A percentile compares a stretch with the other conserved stretches of the same genome.
phyloP scores from a whole-genome alignment of 1,140 invertebrate genomes.

The Platyura marginata region DNA sequence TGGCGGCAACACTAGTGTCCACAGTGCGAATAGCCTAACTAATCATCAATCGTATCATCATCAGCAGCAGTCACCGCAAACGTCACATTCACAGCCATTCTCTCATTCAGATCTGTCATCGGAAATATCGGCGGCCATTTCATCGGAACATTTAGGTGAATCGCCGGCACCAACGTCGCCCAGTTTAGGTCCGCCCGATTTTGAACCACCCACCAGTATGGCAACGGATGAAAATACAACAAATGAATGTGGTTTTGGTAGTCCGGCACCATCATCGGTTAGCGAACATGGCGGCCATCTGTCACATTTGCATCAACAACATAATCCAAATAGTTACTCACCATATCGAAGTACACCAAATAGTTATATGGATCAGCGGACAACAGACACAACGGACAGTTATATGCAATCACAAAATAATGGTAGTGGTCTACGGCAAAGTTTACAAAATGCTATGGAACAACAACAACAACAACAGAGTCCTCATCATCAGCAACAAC shows the following conservation, averaged over 20 bases:
- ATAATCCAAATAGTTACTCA: not conserved
- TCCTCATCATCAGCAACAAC: constrained; percentile 8
- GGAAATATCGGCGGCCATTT: constrained; percentile 59
- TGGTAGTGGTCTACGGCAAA: not conserved
- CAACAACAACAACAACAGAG: constrained; percentile 2
- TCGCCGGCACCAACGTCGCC: constrained; percentile 42
- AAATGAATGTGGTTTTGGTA: constrained; percentile 32
- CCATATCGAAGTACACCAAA: constrained; percentile 8
- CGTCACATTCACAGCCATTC: constrained; percentile 29
- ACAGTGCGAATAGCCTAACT: not conserved
- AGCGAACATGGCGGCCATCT: constrained; percentile 15
- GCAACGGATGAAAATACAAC: constrained; percentile 25
- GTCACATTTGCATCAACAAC: constrained; percentile 2
- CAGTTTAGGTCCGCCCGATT: constrained; percentile 51
- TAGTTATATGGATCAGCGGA: not conserved
- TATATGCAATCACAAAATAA: constrained; percentile 10
- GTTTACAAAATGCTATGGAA: not conserved
- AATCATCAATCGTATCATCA: constrained; percentile 3
- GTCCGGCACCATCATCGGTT: constrained; percentile 20
- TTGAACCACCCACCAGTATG: constrained; percentile 49
- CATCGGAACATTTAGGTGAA: constrained; percentile 40
- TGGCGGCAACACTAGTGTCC: too few species aligned
- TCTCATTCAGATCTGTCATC: constrained; percentile 56
- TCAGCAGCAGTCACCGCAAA: constrained; percentile 13
- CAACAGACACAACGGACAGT: not conserved